These are phyloP conservation scores for Gopherus evgoodei DNA, from an alignment of 2,113 vertebrate genomes.

Conservation along the genomic window DNA sequence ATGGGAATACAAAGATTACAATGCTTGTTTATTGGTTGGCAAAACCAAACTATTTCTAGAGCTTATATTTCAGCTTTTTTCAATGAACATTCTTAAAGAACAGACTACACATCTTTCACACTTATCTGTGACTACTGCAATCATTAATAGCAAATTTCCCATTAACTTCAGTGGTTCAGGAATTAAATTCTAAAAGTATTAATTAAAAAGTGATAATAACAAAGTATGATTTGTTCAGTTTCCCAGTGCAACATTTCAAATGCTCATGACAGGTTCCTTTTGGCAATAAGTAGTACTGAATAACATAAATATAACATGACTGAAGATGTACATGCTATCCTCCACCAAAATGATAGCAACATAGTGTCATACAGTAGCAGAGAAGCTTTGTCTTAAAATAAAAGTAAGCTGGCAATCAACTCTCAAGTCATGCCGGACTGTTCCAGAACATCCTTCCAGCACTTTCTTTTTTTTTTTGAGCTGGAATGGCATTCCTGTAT, in stretches of 20 bases:
- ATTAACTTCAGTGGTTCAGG: not conserved
- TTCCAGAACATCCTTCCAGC: not conserved
- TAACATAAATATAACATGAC: constrained; percentile 25
- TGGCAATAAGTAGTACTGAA: not conserved
- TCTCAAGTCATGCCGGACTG: not conserved
- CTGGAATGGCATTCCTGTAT: not conserved
- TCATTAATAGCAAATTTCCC: not conserved
- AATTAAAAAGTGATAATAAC: constrained; percentile 58
- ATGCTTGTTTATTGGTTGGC: not conserved
- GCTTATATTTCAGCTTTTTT: not conserved
- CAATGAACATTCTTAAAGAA: not conserved
- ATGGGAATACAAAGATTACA: not conserved
- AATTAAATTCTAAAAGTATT: not conserved
- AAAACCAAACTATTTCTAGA: not conserved
- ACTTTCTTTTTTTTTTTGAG: not conserved
- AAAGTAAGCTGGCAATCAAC: not conserved
- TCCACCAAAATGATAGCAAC: not conserved
- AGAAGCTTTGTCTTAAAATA: constrained; percentile 28
- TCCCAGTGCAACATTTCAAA: constrained; percentile 11
- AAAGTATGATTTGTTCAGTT: not conserved
- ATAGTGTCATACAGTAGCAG: not conserved
- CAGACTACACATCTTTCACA: not conserved
- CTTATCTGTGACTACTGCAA: not conserved
- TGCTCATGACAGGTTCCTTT: not conserved
- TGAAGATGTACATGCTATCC: not conserved